Base-by-base conservation (phyloP, 2,888 invertebrate species). In the Tyria jacobaeae region DNA sequence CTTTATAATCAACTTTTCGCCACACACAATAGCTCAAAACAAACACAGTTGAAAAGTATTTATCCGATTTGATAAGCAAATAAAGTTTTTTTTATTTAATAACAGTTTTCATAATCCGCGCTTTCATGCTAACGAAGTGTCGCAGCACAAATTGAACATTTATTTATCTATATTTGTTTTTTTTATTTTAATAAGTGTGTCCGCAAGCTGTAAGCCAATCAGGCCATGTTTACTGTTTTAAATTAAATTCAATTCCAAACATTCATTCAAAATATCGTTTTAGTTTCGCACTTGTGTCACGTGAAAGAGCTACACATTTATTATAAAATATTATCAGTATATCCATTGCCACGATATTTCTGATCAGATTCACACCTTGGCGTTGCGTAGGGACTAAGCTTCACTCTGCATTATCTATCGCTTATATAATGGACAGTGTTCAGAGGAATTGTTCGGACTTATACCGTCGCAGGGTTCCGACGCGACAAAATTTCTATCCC, bases 141-240 rank as follows among this genome's bases (percentile, higher is more conserved):
- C 57, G 53, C 52, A 59, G 50, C 52, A 64, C 57, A 64, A 76
- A 73, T 67, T 70, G 64, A 52, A 73, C 57, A 63, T 66, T 67
- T 64, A 70, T 67, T 67, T 76, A 64, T 54, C 25, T 72, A 51
- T 44, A 39, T n/a, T n/a, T n/a, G n/a, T n/a, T n/a, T n/a, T n/a
- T n/a, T n/a, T n/a, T n/a, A n/a, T n/a, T n/a, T n/a, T n/a, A n/a
- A n/a, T n/a, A n/a, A n/a, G n/a, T n/a, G n/a, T 73, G 47, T 71
- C 50, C 70, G 21, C 31, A 62, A 54, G 50, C 64, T 67, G 41
- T 73, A 64, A 66, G 66, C 52, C 73, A 63, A 73, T 76, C 70
- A 62, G 9, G 12, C 25, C 9, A n/a, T 62, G 56, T 76, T 76
- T 70, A 57, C 67, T 58, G 31, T 67, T 72, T 71, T 66, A 49